Percentiles rank a stretch among this genome's conserved stretches.
Evolutionary conservation across 2,113 vertebrate species (phyloP).

Genomic region (Phalacrocorax pelagicus): DNA sequence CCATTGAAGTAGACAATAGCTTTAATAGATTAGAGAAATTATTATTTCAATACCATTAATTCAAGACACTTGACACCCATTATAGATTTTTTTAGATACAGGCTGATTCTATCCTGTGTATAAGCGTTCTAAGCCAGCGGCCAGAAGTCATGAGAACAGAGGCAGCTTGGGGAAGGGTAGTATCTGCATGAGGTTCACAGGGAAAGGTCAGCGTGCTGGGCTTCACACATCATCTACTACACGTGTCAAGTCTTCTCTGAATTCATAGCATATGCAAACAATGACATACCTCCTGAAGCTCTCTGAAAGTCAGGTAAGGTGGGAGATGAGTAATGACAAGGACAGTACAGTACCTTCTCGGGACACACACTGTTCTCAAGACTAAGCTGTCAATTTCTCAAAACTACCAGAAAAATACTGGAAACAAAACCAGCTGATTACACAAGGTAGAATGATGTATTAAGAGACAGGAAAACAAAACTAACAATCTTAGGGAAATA

Average conservation of each 20-base stretch:
- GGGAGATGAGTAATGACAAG: neutral
- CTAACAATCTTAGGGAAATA: neutral
- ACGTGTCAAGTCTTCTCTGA: neutral
- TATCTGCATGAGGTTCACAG: neutral
- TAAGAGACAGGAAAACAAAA: neutral
- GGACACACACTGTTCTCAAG: neutral
- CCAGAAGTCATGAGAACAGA: neutral
- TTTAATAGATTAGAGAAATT: neutral
- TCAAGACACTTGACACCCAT: neutral
- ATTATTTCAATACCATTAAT: neutral
- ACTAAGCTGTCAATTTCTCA: neutral
- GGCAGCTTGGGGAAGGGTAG: fast-evolving
- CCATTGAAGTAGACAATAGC: neutral
- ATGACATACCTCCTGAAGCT: neutral
- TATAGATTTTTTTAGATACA: neutral
- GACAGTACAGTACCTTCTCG: neutral
- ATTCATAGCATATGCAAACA: neutral
- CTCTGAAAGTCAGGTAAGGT: neutral
- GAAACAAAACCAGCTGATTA: neutral
- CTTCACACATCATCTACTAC: neutral
- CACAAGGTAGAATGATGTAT: neutral
- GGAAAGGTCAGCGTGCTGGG: neutral
- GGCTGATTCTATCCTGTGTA: neutral
- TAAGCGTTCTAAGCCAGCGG: neutral
- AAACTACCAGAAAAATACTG: neutral